Base-by-base conservation (phyloP, 2,888 invertebrate species). In the Teinopalpus imperialis region DNA sequence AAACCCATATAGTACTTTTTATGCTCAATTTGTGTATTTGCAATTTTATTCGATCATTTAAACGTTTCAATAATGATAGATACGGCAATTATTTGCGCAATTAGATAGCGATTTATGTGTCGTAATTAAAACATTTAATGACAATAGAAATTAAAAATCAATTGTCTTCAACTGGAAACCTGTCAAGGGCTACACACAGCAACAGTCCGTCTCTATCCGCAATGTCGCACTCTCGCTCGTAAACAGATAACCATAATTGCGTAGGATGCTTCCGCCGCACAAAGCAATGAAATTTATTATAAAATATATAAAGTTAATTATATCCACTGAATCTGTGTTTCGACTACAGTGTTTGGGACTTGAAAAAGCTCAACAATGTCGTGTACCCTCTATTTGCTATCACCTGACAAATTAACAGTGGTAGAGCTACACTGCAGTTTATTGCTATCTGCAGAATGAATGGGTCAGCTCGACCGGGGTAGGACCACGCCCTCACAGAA, bases 141-240 rank as follows among this genome's bases (percentile, higher is more conserved):
- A 37, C 30, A 36, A 30, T 23, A n/a, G 36, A 24, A 12, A 30
- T 43, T 37, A 31, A 31, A 43, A 36, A 23, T 14, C 24, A 43
- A 37, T 43, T 16, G 8, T 13, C 26, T 31, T 42, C 10, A 7
- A 37, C 16, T 36, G 16, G 37, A 43, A 35, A 21, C 26, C 32
- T 21, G 14, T 43, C 13, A 27, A 29, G 34, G 13, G 20, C 2
- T 23, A 5, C 23, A 24, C 24, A 36, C 24, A 14, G 0, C 13
- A 9, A 3, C 20, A 13, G 18, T 6, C 10, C 8, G 5, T 27
- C 13, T 13, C 13, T 21, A 20, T 34, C 9, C 36, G 5, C 29
- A 14, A 1, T 23, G 10, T 9, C 20, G 20, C 12, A 12, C 20
- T 44, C 31, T 23, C 5, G 24, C 12, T 7, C 16, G 14, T 35